Percentiles rank a stretch among this genome's conserved stretches.
Conservation (phyloP, 2,797 vertebrate species). For the Myiotriccus ornatus region DNA sequence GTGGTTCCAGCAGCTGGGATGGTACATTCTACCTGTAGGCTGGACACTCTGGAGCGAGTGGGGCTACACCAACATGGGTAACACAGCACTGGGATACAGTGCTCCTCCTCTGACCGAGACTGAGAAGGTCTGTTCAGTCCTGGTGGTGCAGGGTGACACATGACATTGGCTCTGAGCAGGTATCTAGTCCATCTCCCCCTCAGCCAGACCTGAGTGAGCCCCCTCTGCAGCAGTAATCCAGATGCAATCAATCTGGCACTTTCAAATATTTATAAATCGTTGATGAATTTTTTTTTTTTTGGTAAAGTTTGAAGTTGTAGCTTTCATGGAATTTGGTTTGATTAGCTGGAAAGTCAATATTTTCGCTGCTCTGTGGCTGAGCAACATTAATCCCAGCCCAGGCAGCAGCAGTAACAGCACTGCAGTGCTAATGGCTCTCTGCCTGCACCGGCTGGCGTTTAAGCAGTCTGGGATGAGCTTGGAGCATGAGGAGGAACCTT, state of each 20-base stretch:
- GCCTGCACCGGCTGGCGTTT: not conserved
- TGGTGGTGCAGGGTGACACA: not conserved
- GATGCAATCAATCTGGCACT: slow-evolving; percentile 45
- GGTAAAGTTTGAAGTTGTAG: slow-evolving; percentile 63
- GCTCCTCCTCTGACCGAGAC: not conserved
- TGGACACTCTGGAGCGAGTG: not conserved
- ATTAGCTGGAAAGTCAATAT: slow-evolving; percentile 75
- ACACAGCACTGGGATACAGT: not conserved
- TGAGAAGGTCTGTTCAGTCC: not conserved
- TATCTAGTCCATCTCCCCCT: not conserved
- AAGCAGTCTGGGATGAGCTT: not conserved
- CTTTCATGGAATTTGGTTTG: slow-evolving; percentile 74
- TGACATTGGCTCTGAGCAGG: not conserved
- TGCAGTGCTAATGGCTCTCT: not conserved
- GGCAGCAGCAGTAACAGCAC: slow-evolving; percentile 15
- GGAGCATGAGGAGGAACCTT: not conserved
- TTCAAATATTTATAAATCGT: slow-evolving; percentile 77
- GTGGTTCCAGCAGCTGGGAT: not conserved
- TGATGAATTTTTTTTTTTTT: slow-evolving; percentile 64
- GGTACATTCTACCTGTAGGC: not conserved
- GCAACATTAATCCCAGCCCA: slow-evolving; percentile 2
- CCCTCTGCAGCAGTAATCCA: not conserved
- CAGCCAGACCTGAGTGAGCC: not conserved
- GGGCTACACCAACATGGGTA: not conserved
- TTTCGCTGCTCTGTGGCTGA: slow-evolving; percentile 28